Evolutionary conservation across 2,113 vertebrate genomes (phyloP).

Genomic region (Daubentonia madagascariensis): DNA sequence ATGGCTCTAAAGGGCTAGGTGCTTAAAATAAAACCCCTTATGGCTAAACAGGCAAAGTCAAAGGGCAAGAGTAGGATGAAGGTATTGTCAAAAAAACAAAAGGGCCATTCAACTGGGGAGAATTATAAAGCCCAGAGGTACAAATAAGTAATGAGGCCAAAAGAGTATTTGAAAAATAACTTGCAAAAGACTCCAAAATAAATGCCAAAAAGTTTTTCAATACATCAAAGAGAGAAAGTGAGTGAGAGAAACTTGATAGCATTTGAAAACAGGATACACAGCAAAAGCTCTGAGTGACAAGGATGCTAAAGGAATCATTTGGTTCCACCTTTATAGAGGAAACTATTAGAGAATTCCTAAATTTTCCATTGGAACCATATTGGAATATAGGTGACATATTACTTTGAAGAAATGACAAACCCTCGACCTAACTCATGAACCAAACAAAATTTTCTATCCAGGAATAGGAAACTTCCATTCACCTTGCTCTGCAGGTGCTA

Average conservation of each 20-base stretch:
- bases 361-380: neutral
- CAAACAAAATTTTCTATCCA: neutral
- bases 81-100: neutral
- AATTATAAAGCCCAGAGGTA: neutral
- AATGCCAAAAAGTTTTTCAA: neutral
- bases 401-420: neutral
- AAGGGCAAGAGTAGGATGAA: neutral
- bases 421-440: neutral
- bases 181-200: neutral
- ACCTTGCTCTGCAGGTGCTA: no score
- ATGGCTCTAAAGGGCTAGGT: neutral
- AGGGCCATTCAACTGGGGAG: neutral
- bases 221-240: neutral
- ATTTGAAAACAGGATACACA: neutral
- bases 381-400: neutral
- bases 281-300: neutral
- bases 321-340: neutral
- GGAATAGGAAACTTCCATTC: neutral
- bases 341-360: neutral
- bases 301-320: neutral
- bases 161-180: conserved; percentile 1
- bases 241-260: neutral
- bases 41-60: neutral
- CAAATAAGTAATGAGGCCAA: neutral
- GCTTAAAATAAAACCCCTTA: neutral